Base-by-base conservation (phyloP, 2,113 vertebrate species). In the Octodon degus region DNA sequence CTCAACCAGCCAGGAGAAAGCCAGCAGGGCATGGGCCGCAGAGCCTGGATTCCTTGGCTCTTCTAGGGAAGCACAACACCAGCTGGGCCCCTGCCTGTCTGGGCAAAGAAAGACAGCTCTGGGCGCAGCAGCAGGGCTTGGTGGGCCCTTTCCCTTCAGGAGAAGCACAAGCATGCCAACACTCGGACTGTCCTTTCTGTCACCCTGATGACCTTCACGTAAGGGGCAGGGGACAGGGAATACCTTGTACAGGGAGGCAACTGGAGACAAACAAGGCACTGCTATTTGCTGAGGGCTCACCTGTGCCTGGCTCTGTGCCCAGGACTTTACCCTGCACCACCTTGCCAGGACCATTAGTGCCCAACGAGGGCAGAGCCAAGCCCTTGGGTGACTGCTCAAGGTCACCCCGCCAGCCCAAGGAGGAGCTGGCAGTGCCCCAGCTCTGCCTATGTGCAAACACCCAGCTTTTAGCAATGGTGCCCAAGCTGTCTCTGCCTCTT, bases 1-100 rank as follows among this genome's bases (percentile, higher is more conserved):
- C 40, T 60, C 89, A 90, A 82, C 93, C 24, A 93, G 17, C 24
- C 67, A 55, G 65, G 55, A 95, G 87, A 65, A 84, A 93, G 67
- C 27, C 63, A 72, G 34, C 5, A 19, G 65, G 37, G 5, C 13
- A 24, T 20, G 7, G 3, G 32, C 67, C 74, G 16, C 24, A 12
- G 40, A 90, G 50, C 30, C 4, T 25, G 5, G 2, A 40, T 30
- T 58, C 37, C 81, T 84, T 5, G 1, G 9, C 16, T 24, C 68
- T 43, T 80, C 27, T 19, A 2, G 24, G 81, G 70, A 17, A 17
- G n/a, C 7, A 30, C 16, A 70, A 50, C 43, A 22, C 53, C 65
- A 58, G 14, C 22, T 14, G 40, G 74, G 47, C 13, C 11, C 50
- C 30, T 5, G n/a, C 32, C 4, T 13, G 55, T 7, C 43, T 37